phyloP scores from a whole-genome alignment of 2,113 vertebrate genomes.

The Nycticebus coucang region DNA sequence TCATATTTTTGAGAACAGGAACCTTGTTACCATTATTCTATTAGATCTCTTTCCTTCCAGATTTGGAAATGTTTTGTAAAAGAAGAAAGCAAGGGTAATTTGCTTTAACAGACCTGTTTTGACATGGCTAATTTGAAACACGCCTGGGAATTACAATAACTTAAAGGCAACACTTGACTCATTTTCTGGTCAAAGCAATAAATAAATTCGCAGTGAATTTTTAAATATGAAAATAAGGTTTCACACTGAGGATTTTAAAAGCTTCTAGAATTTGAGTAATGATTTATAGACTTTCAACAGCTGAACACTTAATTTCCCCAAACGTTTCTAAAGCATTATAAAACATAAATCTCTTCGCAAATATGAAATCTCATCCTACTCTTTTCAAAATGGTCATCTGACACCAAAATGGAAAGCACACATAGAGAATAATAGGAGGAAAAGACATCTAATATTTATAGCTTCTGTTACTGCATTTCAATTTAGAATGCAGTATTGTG shows the following conservation, averaged over 20 bases:
- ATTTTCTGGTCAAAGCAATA: slow-evolving; percentile 53
- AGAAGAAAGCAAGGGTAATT: slow-evolving; percentile 49
- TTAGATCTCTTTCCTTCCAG: background rate
- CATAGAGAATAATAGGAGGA: slow-evolving; percentile 5
- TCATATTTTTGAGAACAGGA: slow-evolving; percentile 15
- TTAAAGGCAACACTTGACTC: slow-evolving; percentile 18
- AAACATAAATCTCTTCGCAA: slow-evolving; percentile 37
- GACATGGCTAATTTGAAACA: slow-evolving; percentile 53
- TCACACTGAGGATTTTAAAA: slow-evolving; percentile 41
- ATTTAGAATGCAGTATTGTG: background rate
- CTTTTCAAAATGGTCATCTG: slow-evolving; percentile 48
- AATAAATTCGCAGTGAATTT: slow-evolving; percentile 39
- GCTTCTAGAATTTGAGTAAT: background rate
- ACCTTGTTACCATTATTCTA: background rate
- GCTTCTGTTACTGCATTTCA: slow-evolving; percentile 10
- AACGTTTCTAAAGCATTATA: slow-evolving; percentile 38
- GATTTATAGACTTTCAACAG: background rate
- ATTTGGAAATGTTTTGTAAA: slow-evolving; percentile 14
- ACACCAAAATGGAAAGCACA: slow-evolving; percentile 21
- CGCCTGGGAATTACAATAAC: slow-evolving; percentile 31
- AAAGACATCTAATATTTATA: slow-evolving; percentile 66
- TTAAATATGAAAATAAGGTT: slow-evolving; percentile 51
- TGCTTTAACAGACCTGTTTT: slow-evolving; percentile 64
- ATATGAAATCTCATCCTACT: background rate
- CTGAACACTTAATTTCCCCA: background rate